phyloP scores from a whole-genome alignment of 2,113 vertebrate genomes.

The Corythaixoides concolor region DNA sequence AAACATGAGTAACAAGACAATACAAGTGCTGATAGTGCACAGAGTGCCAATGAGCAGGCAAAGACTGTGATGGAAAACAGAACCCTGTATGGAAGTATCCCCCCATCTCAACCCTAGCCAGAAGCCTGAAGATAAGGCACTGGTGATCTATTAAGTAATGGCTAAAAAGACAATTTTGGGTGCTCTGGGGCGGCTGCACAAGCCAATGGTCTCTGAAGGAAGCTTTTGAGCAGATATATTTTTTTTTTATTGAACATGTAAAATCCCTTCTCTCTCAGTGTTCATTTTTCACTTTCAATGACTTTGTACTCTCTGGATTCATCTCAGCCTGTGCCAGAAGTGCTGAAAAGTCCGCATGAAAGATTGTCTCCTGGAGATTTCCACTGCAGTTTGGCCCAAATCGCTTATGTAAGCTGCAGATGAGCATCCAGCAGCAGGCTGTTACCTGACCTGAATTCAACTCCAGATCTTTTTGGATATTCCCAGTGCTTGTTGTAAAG shows the following conservation, averaged over 20 bases:
- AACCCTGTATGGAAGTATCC: background rate
- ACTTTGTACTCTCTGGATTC: background rate
- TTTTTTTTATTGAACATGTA: background rate
- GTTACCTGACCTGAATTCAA: conserved; percentile 50
- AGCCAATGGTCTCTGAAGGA: background rate
- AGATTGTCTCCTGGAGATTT: conserved; percentile 24
- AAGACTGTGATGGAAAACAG: conserved; percentile 22
- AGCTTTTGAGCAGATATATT: background rate
- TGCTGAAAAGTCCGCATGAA: background rate
- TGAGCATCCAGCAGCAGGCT: conserved; percentile 20
- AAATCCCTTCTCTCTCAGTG: background rate
- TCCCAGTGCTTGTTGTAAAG: background rate
- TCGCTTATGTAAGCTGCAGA: conserved; percentile 15
- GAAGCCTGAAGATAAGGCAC: background rate
- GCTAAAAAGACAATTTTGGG: background rate
- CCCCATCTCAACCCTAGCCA: background rate
- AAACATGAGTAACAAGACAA: background rate
- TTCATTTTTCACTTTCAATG: conserved; percentile 4
- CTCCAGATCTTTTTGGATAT: background rate
- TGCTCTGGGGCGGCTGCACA: background rate
- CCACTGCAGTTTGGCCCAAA: conserved; percentile 4
- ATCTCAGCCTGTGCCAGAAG: background rate
- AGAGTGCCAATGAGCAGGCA: background rate
- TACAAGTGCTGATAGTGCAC: background rate
- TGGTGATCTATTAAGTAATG: background rate